phyloP scores from a whole-genome alignment of 2,888 invertebrate genomes.

The Agriotes lineatus region DNA sequence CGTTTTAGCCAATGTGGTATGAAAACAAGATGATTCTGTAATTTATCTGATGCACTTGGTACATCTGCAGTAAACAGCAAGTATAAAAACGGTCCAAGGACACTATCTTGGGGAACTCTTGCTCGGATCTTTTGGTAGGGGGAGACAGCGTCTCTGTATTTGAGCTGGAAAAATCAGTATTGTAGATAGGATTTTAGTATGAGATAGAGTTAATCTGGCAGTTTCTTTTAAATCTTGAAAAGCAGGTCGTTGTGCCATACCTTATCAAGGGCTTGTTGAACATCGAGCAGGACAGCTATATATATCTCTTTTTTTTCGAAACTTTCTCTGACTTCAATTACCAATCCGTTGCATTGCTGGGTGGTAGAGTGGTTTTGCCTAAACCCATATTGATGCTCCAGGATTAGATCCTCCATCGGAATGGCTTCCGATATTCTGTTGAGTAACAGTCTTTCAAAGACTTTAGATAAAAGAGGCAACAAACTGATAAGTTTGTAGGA shows the following conservation, averaged over 20 bases:
- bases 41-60: conserved; percentile 4
- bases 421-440: neutral
- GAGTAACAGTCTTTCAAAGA: neutral
- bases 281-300: neutral
- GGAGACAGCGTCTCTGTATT: neutral
- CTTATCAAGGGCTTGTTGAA: conserved; percentile 1
- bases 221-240: neutral
- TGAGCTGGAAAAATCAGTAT: conserved; percentile 1
- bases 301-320: neutral
- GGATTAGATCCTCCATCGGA: neutral
- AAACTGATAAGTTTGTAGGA: neutral
- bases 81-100: neutral
- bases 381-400: neutral
- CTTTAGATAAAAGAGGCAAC: neutral
- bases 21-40: neutral
- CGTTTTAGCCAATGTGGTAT: neutral
- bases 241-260: neutral
- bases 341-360: neutral
- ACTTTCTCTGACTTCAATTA: neutral
- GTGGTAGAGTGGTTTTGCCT: neutral
- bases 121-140: neutral
- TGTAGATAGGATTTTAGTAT: neutral
- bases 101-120: too few species aligned
- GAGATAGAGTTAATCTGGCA: neutral
- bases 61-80: neutral